Base-by-base conservation (phyloP, 2,113 vertebrate genomes). In the Tachysurus fulvidraco region DNA sequence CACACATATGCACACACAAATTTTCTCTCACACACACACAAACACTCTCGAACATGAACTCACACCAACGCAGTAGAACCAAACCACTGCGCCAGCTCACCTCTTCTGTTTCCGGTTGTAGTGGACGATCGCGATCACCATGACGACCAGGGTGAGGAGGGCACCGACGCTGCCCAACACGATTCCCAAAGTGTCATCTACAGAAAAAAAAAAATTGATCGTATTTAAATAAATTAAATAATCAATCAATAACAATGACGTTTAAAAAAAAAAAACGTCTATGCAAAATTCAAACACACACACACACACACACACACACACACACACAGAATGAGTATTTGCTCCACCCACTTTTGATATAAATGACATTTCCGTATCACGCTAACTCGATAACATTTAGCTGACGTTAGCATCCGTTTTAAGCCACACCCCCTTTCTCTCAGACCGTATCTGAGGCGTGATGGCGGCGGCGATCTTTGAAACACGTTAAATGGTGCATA, bases 101-200 rank as follows among this genome's bases (percentile, higher is more conserved):
- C 73, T 89, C 28, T 89, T 91, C 50, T 88, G 88, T 30, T 92
- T 90, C 79, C 81, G 90, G 57, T 62, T 87, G 85, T 92, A 91
- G 36, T 87, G 28, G 8, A 64, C 59, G 62, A 93, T 91, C 5
- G 88, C 78, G n/a, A 86, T 83, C 78, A 87, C 55, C 83, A 91
- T 67, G 83, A 88, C 17, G 23, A 89, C 54, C 65, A 92, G 41
- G 0, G 91, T 60, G 21, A 91, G n/a, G 6, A 89, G 21, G 2
- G 86, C 90, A 30, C 90, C 85, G 1, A 92, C 28, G 86, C 85
- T 89, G 19, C 91, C 92, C 50, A 93, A 77, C 57, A 90, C 90
- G 59, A 92, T 92, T 41, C 88, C 89, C 88, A 92, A 67, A 21
- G 57, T 88, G 60, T 91, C 79, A 79, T 92, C 92, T 92, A 86